Percentiles rank a stretch among this genome's conserved stretches.
Conservation (phyloP, 2,113 vertebrate species). For the Festucalex cinctus region DNA sequence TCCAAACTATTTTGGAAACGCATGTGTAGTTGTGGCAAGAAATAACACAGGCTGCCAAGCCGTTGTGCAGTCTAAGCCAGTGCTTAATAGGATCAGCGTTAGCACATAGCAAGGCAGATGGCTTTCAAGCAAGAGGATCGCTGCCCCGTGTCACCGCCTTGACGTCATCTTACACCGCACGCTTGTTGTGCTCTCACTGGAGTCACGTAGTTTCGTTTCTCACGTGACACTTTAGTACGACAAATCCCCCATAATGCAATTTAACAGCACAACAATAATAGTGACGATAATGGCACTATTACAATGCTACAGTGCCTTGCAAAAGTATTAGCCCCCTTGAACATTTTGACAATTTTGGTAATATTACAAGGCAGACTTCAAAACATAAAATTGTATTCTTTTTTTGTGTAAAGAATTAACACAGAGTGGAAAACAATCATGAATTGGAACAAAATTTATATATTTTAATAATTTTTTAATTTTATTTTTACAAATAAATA, state of each 20-base stretch:
- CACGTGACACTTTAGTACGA: neutral
- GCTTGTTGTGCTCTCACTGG: neutral
- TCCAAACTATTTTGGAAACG: neutral
- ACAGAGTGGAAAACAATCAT: too few relatives aligned
- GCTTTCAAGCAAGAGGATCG: slow-evolving; percentile 24
- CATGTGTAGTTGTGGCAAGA: neutral
- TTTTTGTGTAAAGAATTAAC: too few relatives aligned
- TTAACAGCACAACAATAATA: neutral
- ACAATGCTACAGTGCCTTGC: neutral
- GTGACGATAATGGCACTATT: neutral
- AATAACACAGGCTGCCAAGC: slow-evolving; percentile 21
- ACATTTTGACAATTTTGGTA: too few relatives aligned
- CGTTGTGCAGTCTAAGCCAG: slow-evolving; percentile 39
- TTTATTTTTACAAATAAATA: too few relatives aligned
- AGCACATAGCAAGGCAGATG: slow-evolving; percentile 21
- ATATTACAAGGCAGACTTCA: too few relatives aligned
- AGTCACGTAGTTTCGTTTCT: neutral
- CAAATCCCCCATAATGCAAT: neutral
- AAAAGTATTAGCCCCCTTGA: too few relatives aligned
- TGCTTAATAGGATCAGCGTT: slow-evolving; percentile 51
- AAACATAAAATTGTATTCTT: too few relatives aligned
- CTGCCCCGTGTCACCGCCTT: slow-evolving; percentile 29
- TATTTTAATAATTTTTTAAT: too few relatives aligned
- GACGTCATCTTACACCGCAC: slow-evolving; percentile 5
- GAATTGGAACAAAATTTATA: too few relatives aligned